A percentile compares a stretch with the other conserved stretches of the same genome.
These are phyloP conservation scores for Orchesella flavescens DNA, from an alignment of 2,888 invertebrate species.

Conservation along the genomic window DNA sequence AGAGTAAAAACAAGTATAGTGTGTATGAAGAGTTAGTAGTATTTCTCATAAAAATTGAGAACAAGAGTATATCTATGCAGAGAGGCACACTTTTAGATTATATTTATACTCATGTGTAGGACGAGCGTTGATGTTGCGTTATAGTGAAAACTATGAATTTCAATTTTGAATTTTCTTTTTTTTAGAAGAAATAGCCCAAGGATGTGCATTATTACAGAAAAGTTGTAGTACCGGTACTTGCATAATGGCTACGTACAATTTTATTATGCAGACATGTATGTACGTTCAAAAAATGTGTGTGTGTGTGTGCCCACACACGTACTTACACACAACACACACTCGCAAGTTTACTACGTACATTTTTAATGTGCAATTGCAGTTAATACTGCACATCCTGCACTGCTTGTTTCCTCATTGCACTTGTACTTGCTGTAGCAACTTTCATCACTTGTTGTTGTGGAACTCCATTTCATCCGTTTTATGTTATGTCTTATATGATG, in stretches of 20 bases:
- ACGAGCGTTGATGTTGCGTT: no score
- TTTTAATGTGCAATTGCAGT: slow-evolving; percentile 62
- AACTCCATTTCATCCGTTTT: no score
- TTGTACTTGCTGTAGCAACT: background rate
- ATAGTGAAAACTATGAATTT: no score
- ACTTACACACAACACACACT: background rate
- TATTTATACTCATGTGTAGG: no score
- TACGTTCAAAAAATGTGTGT: background rate
- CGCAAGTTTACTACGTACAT: slow-evolving; percentile 52
- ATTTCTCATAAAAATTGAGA: no score
- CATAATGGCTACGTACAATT: background rate
- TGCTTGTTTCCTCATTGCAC: slow-evolving; percentile 10
- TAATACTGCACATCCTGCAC: slow-evolving; percentile 41
- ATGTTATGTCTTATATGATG: no score
- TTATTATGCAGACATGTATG: background rate
- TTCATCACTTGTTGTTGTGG: slow-evolving; percentile 4
- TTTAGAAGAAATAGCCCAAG: background rate
- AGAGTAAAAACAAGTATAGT: no score
- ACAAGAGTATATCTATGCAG: no score
- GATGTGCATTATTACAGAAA: background rate
- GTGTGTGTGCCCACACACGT: slow-evolving; percentile 23
- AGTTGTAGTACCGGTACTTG: background rate
- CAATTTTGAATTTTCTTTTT: no score
- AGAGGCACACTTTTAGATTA: background rate
- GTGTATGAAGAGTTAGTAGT: no score